Percentiles rank a stretch among this genome's conserved stretches.
These are phyloP conservation scores for Chymomyza amoena DNA, from an alignment of 2,888 invertebrate species.

Conservation along the genomic window DNA sequence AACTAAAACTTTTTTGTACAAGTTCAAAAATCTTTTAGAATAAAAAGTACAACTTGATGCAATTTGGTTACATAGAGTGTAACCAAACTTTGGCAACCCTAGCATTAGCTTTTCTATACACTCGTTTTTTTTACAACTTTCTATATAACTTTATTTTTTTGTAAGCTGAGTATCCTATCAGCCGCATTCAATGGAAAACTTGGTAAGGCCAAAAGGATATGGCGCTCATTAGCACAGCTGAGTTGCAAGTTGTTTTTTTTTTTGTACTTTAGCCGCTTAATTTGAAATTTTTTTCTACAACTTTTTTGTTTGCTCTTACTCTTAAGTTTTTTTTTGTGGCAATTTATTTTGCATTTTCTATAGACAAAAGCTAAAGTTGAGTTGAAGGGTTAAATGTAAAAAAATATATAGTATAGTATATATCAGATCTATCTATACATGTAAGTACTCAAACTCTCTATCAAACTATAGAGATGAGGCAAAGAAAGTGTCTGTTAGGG, in stretches of 20 bases:
- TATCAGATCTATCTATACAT: no score
- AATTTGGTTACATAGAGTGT: no score
- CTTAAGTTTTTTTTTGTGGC: conserved; percentile 3
- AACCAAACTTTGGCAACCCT: no score
- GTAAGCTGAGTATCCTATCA: not conserved
- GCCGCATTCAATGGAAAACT: conserved; percentile 1
- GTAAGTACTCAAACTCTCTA: no score
- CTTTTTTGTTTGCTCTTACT: not conserved
- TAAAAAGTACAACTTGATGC: no score
- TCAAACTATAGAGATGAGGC: not conserved
- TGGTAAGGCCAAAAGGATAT: not conserved
- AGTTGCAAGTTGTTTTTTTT: conserved; percentile 29
- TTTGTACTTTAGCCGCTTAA: not conserved
- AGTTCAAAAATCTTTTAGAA: no score
- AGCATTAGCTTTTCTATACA: not conserved
- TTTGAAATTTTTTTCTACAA: conserved; percentile 1
- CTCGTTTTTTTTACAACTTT: not conserved
- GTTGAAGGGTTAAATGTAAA: not conserved
- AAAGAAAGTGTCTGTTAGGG: conserved; percentile 65
- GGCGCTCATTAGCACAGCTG: conserved; percentile 66
- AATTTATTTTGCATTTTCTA: conserved; percentile 10
- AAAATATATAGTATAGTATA: no score
- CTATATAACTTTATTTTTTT: not conserved
- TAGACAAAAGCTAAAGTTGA: not conserved
- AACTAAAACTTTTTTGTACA: no score